These are phyloP conservation scores for Mallotus villosus DNA, from an alignment of 2,797 vertebrate species.

Conservation along the genomic window DNA sequence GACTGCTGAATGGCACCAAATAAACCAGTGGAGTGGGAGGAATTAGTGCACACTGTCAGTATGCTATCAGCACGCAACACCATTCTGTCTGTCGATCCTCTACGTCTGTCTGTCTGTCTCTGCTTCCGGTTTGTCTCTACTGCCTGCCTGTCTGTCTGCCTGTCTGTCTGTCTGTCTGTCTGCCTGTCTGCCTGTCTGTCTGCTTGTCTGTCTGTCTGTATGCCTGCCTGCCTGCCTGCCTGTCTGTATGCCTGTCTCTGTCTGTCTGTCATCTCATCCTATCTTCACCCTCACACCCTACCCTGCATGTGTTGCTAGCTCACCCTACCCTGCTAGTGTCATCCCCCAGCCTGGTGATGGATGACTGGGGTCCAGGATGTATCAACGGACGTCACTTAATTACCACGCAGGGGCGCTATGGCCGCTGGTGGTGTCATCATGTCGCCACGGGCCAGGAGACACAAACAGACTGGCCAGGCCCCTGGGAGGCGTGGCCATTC, in stretches of 20 bases:
- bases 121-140: too few species aligned
- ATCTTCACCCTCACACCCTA: conserved; percentile 26
- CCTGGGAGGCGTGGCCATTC: conserved; percentile 54
- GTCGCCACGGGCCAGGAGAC: conserved; percentile 23
- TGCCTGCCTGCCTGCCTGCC: conserved; percentile 29
- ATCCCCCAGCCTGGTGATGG: conserved; percentile 52
- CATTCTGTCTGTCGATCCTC: background rate
- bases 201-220: background rate
- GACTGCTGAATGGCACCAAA: conserved; percentile 55
- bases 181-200: too few species aligned
- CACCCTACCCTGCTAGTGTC: conserved; percentile 42
- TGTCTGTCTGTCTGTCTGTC: too few species aligned
- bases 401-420: conserved; percentile 44
- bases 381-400: conserved; percentile 29
- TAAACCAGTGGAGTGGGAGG: conserved; percentile 57
- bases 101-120: conserved; percentile 33
- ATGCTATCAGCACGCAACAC: background rate
- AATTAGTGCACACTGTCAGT: conserved; percentile 40
- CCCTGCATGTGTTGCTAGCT: background rate
- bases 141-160: too few species aligned
- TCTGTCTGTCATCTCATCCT: conserved; percentile 11
- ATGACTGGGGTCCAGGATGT: conserved; percentile 42
- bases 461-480: conserved; percentile 38
- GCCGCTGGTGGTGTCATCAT: conserved; percentile 29
- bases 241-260: too few species aligned